These are phyloP conservation scores for Leptinotarsa juncta DNA, from an alignment of 2,888 invertebrate species.

Conservation along the genomic window DNA sequence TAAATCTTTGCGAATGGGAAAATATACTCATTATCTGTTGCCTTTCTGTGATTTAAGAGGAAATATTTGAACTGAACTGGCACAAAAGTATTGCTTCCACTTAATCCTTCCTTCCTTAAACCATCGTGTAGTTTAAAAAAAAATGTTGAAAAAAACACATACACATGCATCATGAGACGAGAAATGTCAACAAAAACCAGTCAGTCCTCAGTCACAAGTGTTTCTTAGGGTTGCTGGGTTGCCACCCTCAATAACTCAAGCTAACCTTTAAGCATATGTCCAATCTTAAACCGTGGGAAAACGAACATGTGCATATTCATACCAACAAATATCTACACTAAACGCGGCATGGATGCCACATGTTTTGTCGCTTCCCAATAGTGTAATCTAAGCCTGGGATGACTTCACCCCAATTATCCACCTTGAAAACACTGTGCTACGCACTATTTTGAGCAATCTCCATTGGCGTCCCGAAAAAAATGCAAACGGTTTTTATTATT, in stretches of 20 bases:
- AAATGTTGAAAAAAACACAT: conserved; percentile 14
- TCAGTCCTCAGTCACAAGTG: conserved; percentile 51
- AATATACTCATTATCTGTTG: no score
- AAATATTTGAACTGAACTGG: neutral
- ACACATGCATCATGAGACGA: conserved; percentile 29
- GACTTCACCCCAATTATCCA: conserved; percentile 47
- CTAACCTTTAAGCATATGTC: conserved; percentile 52
- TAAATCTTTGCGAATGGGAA: no score
- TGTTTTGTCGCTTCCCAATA: conserved; percentile 37
- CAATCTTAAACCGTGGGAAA: conserved; percentile 60
- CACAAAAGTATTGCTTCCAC: neutral
- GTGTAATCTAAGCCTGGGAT: conserved; percentile 46
- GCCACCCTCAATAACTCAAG: conserved; percentile 54
- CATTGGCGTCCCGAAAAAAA: conserved; percentile 27
- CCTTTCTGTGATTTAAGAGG: neutral
- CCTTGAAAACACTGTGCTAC: conserved; percentile 40
- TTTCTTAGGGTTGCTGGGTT: conserved; percentile 59
- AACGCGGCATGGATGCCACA: conserved; percentile 38
- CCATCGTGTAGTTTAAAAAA: conserved; percentile 4
- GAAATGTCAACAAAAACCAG: conserved; percentile 45
- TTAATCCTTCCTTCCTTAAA: neutral
- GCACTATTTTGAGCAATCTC: conserved; percentile 33
- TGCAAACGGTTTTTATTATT: neutral
- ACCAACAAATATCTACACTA: conserved; percentile 57
- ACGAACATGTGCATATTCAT: conserved; percentile 59